A percentile compares a stretch with the other conserved stretches of the same genome.
Evolutionary conservation across 1,140 invertebrate genomes (phyloP).

Genomic region (Monomorium pharaonis): DNA sequence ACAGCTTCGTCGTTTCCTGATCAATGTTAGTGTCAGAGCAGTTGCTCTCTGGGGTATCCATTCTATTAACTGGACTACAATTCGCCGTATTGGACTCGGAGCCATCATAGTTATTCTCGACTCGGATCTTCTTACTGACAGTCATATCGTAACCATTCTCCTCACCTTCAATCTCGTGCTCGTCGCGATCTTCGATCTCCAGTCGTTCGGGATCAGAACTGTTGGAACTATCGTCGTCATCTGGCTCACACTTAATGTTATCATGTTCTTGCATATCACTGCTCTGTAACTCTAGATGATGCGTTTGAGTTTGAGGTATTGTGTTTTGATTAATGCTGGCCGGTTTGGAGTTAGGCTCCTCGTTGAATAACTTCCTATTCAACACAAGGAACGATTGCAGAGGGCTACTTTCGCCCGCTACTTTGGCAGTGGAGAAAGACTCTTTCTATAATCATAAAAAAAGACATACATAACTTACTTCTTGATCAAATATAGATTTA

Average conservation of each 20-base stretch:
- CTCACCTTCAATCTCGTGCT: conserved; percentile 80
- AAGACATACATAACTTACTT: background rate
- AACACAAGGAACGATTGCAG: conserved; percentile 82
- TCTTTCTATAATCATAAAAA: conserved; percentile 76
- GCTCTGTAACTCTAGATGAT: conserved; percentile 78
- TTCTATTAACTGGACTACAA: conserved; percentile 82
- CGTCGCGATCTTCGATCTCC: conserved; percentile 84
- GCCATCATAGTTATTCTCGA: conserved; percentile 74
- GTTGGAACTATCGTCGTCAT: conserved; percentile 84
- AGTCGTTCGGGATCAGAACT: conserved; percentile 86
- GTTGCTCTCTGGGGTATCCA: conserved; percentile 86
- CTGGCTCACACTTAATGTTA: conserved; percentile 81
- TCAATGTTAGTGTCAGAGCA: conserved; percentile 86
- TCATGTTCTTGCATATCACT: conserved; percentile 73
- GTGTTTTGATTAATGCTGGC: conserved; percentile 84
- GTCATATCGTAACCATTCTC: conserved; percentile 84
- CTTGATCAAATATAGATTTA: background rate
- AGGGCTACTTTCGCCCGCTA: conserved; percentile 77
- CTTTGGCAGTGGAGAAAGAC: conserved; percentile 83
- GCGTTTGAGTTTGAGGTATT: conserved; percentile 82
- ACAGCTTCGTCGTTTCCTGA: conserved; percentile 86
- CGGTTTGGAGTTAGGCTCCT: conserved; percentile 81
- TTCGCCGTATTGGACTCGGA: conserved; percentile 76
- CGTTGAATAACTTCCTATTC: conserved; percentile 82
- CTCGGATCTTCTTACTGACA: conserved; percentile 76